These are phyloP conservation scores for Aphelocoma californica DNA, from an alignment of 2,797 vertebrate genomes.

Conservation along the genomic window DNA sequence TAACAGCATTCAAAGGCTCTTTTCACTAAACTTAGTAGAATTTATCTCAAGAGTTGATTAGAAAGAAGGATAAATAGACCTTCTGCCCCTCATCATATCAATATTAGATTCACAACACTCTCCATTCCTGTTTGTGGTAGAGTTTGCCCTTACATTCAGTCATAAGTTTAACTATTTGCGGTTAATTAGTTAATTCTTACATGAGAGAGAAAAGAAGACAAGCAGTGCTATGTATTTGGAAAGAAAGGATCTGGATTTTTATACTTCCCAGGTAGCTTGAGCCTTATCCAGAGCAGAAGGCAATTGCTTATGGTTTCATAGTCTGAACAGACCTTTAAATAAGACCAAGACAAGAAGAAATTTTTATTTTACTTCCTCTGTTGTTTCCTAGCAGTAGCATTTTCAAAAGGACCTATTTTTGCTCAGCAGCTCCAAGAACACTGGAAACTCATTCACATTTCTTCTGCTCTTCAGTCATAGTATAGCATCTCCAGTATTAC, in stretches of 20 bases:
- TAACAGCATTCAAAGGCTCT: neutral
- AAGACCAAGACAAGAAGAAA: neutral
- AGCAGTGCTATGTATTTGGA: neutral
- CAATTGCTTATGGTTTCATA: neutral
- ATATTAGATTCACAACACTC: neutral
- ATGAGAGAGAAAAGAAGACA: neutral
- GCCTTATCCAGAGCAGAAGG: neutral
- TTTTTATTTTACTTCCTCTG: neutral
- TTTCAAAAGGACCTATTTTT: neutral
- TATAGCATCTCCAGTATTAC: neutral
- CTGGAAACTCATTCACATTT: neutral
- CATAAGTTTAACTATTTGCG: neutral
- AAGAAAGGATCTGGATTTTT: neutral
- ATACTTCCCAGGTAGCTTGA: neutral
- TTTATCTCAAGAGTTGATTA: neutral
- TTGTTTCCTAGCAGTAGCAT: neutral
- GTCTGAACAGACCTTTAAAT: neutral
- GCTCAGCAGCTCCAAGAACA: neutral
- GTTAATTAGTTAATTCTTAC: neutral
- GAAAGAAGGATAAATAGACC: neutral
- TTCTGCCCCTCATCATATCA: neutral
- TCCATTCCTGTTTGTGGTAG: neutral
- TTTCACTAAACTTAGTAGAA: neutral
- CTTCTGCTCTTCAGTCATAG: neutral
- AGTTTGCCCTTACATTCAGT: neutral